Evolutionary conservation across 2,888 invertebrate species (phyloP).

Genomic region (Torymus texanus): DNA sequence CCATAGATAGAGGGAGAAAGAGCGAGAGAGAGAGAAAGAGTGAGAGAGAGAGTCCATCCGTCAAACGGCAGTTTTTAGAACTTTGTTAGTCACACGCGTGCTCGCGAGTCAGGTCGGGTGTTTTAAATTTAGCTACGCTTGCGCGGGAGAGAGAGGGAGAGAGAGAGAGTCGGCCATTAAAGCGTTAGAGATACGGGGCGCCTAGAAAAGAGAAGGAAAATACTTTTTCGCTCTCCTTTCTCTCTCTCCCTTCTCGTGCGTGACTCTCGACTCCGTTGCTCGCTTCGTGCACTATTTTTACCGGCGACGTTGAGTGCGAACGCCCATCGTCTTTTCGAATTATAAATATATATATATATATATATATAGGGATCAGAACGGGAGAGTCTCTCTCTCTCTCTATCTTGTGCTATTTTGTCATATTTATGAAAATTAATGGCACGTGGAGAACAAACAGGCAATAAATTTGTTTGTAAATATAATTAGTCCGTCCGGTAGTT

Average conservation of each 20-base stretch:
- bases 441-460: no score
- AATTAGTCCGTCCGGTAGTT: no score
- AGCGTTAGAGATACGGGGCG: slow-evolving; percentile 41
- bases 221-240: slow-evolving; percentile 46
- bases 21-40: not conserved
- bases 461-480: no score
- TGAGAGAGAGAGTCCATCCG: slow-evolving; percentile 30
- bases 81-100: slow-evolving; percentile 52
- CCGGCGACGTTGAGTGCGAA: not conserved
- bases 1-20: no score
- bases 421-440: no score
- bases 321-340: slow-evolving; percentile 16
- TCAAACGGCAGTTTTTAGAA: slow-evolving; percentile 56
- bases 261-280: slow-evolving; percentile 2
- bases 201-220: slow-evolving; percentile 46
- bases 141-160: slow-evolving; percentile 6
- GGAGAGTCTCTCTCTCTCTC: no score
- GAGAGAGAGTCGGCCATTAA: slow-evolving; percentile 45
- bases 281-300: slow-evolving; percentile 39
- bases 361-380: no score
- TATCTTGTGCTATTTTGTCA: no score
- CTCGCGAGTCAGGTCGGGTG: slow-evolving; percentile 45
- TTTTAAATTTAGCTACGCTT: slow-evolving; percentile 56
- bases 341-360: slow-evolving; percentile 11
- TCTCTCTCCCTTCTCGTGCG: not conserved